Evolutionary conservation across 1,140 invertebrate species (phyloP).

Genomic region (Leptopilina boulardi): DNA sequence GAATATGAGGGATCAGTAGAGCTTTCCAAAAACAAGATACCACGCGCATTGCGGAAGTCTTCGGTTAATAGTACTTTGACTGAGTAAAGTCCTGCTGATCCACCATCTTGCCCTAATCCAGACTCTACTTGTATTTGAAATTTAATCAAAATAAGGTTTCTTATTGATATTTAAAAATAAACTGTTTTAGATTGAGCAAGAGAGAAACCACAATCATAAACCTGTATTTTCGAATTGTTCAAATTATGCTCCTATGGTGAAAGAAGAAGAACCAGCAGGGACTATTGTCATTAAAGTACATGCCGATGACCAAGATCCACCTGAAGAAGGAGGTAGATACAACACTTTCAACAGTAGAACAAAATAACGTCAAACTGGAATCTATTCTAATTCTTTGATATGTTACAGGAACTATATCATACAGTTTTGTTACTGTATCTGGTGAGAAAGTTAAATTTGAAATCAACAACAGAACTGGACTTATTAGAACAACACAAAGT

Average conservation of each 20-base stretch:
- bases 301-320: constrained; percentile 80
- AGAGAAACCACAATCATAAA: constrained; percentile 81
- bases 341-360: not conserved
- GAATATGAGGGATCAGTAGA: too few relatives aligned
- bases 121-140: too few relatives aligned
- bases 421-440: constrained; percentile 86
- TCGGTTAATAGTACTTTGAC: too few relatives aligned
- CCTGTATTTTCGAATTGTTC: constrained; percentile 85
- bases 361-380: too few relatives aligned
- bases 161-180: too few relatives aligned
- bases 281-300: constrained; percentile 80
- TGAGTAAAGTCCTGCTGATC: too few relatives aligned
- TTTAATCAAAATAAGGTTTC: too few relatives aligned
- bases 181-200: constrained; percentile 51
- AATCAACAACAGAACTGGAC: constrained; percentile 85
- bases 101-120: too few relatives aligned
- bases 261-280: constrained; percentile 81
- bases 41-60: too few relatives aligned
- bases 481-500: constrained; percentile 84
- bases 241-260: constrained; percentile 81
- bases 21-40: too few relatives aligned
- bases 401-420: constrained; percentile 80
- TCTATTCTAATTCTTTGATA: not conserved
- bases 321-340: constrained; percentile 81
- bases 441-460: constrained; percentile 85